Evolutionary conservation across 2,888 invertebrate genomes (phyloP), one percentile per base, ranked within the genome.

Genomic region (Trisateles emortualis): DNA sequence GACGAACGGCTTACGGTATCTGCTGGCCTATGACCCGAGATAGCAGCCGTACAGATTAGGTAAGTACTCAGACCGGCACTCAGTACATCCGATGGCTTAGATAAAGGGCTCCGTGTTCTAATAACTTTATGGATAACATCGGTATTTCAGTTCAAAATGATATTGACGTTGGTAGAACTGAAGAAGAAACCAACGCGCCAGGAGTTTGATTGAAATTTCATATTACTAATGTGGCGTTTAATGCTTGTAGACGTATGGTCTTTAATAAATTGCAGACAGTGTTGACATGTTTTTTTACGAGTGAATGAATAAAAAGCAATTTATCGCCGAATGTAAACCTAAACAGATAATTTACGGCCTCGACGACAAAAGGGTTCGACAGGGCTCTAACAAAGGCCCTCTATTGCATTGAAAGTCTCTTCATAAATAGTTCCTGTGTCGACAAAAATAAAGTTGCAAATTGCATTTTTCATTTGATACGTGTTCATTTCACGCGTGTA

Each of bases 301-400:
- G 44, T 52, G 49, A 76, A 74, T 76, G 74, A 83, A 84, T 79
- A 83, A 83, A 83, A 83, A 84, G 78, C 84, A 89, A 91, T 87
- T 87, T 87, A 86, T 87, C 87, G 84, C 76, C 82, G 80, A 86
- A 86, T 80, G 78, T 78, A 85, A 86, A 83, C 83, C 74, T 83
- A 87, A 90, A 84, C 84, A 86, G 83, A 90, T 88, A 89, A 90
- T 88, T 90, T 90, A 91, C 82, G 86, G 81, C 71, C 81, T 79
- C 62, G 73, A 74, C 76, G 81, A 85, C 83, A 84, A 86, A 86
- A 81, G 87, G 87, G 84, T 85, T 80, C 72, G 62, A 71, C 54
- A 54, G 50, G 55, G 59, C 36, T 50, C 57, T 55, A 62, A 67
- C 68, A 73, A 64, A 56, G 45, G 52, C 24, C 53, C 51, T 48